Evolutionary conservation across 2,888 invertebrate genomes (phyloP).

Genomic region (Agrilus mali): DNA sequence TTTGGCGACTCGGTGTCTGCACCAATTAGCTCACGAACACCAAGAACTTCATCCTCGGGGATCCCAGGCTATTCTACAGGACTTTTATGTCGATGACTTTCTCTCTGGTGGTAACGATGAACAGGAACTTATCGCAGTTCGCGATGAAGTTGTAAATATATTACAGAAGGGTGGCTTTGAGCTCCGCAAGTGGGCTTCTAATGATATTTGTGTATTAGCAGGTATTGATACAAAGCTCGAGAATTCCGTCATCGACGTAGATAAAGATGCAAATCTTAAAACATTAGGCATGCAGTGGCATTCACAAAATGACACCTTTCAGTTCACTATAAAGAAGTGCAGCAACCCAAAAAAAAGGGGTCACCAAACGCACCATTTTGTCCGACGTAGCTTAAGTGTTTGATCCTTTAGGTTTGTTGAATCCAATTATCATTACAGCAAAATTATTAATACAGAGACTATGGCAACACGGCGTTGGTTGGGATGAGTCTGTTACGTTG

Average conservation of each 20-base stretch:
- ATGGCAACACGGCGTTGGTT: background rate
- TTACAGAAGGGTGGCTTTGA: constrained; percentile 9
- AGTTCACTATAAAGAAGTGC: constrained; percentile 1
- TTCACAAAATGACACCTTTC: constrained; percentile 3
- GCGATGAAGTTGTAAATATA: constrained; percentile 8
- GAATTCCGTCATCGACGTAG: background rate
- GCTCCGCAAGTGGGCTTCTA: constrained; percentile 18
- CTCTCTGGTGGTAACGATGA: constrained; percentile 12
- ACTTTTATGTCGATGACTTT: constrained; percentile 24
- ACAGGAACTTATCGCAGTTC: constrained; percentile 9
- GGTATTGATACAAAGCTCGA: background rate
- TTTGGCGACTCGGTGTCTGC: constrained; percentile 18
- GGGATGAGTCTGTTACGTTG: constrained; percentile 3
- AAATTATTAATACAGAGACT: constrained; percentile 18
- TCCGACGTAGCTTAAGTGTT: constrained; percentile 13
- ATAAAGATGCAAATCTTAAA: background rate
- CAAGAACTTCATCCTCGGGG: constrained; percentile 8
- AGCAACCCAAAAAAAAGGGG: background rate
- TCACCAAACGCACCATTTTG: constrained; percentile 5
- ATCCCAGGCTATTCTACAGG: constrained; percentile 8
- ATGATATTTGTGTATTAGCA: constrained; percentile 3
- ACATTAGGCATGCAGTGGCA: constrained; percentile 7
- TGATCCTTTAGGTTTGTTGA: constrained; percentile 15
- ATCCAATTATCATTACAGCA: constrained; percentile 14
- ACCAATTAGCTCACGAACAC: constrained; percentile 17